Evolutionary conservation across 2,797 vertebrate genomes (phyloP).

Genomic region (Enteromius afrohamiltoni): DNA sequence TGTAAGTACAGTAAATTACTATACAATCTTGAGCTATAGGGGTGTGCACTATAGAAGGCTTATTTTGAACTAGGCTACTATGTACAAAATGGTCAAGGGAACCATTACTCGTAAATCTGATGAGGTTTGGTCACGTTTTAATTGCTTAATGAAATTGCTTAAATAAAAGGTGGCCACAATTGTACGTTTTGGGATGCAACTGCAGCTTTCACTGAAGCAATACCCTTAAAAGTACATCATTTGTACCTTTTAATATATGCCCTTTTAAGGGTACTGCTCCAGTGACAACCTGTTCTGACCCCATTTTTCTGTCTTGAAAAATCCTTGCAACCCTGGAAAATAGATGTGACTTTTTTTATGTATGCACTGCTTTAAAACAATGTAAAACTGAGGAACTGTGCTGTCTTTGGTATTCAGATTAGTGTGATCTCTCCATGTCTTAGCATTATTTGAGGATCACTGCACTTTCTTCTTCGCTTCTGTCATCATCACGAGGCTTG

Average conservation of each 20-base stretch:
- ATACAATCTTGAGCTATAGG: conserved; percentile 29
- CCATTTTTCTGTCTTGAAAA: neutral
- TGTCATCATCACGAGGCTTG: neutral
- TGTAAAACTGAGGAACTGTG: neutral
- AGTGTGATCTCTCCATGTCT: neutral
- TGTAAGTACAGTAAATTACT: conserved; percentile 23
- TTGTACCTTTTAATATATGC: too few species aligned
- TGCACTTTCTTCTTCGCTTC: neutral
- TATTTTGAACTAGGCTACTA: neutral
- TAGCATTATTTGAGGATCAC: neutral
- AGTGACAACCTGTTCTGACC: too few species aligned
- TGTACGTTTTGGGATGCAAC: too few species aligned
- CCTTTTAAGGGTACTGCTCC: too few species aligned
- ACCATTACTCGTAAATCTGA: neutral
- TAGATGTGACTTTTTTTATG: neutral
- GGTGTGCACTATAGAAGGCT: neutral
- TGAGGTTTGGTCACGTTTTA: neutral
- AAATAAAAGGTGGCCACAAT: too few species aligned
- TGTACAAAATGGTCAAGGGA: neutral
- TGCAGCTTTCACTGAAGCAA: too few species aligned
- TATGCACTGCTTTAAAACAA: neutral
- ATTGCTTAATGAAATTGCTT: too few species aligned
- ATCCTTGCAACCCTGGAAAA: neutral
- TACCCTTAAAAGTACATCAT: too few species aligned
- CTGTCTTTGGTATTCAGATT: neutral